Evolutionary conservation across 2,113 vertebrate species (phyloP).

Genomic region (Lucifuga dentata): DNA sequence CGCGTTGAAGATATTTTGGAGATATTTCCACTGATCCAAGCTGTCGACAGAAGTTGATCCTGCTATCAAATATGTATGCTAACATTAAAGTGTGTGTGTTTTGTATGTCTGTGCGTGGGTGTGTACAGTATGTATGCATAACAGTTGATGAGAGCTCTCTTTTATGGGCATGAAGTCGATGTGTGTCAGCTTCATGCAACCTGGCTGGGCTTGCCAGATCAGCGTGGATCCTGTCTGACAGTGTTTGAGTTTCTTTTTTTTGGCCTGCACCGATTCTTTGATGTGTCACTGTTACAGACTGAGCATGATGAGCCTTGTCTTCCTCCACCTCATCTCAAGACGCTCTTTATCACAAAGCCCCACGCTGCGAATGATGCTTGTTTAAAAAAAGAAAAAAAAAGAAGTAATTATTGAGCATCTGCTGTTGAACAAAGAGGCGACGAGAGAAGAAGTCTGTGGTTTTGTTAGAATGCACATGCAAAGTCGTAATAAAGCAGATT

Average conservation of each 20-base stretch:
- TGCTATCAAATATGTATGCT: constrained; percentile 15
- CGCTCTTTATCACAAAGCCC: constrained; percentile 44
- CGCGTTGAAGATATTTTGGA: constrained; percentile 39
- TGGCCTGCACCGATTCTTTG: constrained; percentile 50
- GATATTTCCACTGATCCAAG: constrained; percentile 18
- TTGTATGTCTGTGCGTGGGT: too few relatives aligned
- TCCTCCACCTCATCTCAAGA: constrained; percentile 40
- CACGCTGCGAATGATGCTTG: constrained; percentile 8
- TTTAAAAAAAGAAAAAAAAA: constrained; percentile 1
- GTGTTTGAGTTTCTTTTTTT: constrained; percentile 22
- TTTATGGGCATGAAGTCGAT: not conserved
- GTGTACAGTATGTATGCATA: constrained; percentile 21
- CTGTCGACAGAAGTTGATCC: constrained; percentile 39
- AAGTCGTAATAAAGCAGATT: constrained; percentile 20
- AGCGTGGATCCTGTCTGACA: constrained; percentile 43
- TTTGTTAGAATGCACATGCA: constrained; percentile 15
- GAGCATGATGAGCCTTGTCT: constrained; percentile 72
- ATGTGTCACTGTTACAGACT: constrained; percentile 64
- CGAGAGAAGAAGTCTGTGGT: constrained; percentile 25
- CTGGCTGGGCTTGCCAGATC: constrained; percentile 40
- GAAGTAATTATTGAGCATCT: constrained; percentile 45
- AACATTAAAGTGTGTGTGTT: constrained; percentile 29
- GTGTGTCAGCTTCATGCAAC: constrained; percentile 25
- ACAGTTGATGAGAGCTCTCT: constrained; percentile 20
- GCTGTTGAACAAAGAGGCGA: constrained; percentile 38